Evolutionary conservation across 2,888 invertebrate genomes (phyloP).

Genomic region (Hyposoter dolosus): DNA sequence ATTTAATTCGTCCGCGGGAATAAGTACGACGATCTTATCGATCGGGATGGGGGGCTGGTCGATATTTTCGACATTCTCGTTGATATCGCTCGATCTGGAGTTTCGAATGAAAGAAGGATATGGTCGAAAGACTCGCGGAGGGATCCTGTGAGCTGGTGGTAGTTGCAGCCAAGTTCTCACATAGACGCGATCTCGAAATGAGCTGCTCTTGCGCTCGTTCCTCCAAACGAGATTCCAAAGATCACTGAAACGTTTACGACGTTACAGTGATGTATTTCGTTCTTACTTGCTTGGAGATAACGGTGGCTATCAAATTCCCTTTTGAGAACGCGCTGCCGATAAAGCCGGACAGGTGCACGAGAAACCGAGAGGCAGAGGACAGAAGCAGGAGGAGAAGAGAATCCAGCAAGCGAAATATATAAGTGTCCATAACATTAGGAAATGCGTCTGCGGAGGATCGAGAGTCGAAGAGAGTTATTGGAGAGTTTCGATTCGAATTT

Average conservation of each 20-base stretch:
- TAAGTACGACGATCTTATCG: constrained; percentile 27
- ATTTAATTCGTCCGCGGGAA: not conserved
- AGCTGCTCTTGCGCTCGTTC: constrained; percentile 14
- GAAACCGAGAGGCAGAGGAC: constrained; percentile 20
- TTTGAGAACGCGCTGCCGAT: constrained; percentile 48
- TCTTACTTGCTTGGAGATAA: constrained; percentile 38
- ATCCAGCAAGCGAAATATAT: constrained; percentile 9
- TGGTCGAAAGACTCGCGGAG: constrained; percentile 31
- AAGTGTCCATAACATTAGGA: constrained; percentile 23
- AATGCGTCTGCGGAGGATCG: constrained; percentile 39
- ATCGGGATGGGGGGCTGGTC: not conserved
- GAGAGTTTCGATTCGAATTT: constrained; percentile 41
- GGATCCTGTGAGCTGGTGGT: constrained; percentile 24
- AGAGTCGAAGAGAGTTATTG: constrained; percentile 63
- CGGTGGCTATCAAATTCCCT: constrained; percentile 66
- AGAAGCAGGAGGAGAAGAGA: not conserved
- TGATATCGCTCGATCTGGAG: constrained; percentile 33
- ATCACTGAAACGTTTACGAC: constrained; percentile 65
- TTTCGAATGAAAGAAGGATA: constrained; percentile 53
- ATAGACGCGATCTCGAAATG: constrained; percentile 16
- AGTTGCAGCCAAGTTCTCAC: constrained; percentile 30
- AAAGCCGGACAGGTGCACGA: constrained; percentile 28
- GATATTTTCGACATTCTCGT: constrained; percentile 26
- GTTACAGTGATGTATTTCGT: constrained; percentile 45
- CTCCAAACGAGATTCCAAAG: constrained; percentile 68